Conservation (phyloP, 2,888 invertebrate genomes). For the Cryptus viduatorius region DNA sequence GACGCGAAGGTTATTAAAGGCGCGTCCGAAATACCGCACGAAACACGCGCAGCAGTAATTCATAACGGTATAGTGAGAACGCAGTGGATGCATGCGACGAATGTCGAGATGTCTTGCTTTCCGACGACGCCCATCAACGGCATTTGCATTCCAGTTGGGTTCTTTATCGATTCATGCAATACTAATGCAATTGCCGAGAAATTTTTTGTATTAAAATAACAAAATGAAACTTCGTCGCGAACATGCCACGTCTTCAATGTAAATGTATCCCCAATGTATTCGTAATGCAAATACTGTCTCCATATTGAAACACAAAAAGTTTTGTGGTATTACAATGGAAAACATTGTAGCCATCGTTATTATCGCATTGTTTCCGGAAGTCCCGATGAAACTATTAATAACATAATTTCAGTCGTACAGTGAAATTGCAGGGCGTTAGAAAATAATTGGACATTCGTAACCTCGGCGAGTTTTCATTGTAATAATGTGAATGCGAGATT, state of each 20-base stretch:
- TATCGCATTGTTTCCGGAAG: neutral
- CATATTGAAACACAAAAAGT: neutral
- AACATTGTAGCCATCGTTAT: neutral
- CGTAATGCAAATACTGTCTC: neutral
- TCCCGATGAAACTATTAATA: neutral
- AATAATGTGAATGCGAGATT: neutral
- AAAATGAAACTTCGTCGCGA: neutral
- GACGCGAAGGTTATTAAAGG: conserved; percentile 68
- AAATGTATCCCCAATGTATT: neutral
- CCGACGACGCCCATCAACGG: neutral
- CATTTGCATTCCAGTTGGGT: neutral
- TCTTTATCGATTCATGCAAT: neutral
- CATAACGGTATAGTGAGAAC: conserved; percentile 28
- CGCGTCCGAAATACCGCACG: conserved; percentile 67
- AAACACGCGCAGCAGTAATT: conserved; percentile 60
- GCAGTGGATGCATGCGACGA: neutral
- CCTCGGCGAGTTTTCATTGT: neutral
- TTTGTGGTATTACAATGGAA: too few species aligned
- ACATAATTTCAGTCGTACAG: neutral
- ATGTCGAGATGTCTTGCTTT: neutral
- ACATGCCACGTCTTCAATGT: neutral
- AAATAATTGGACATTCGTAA: neutral
- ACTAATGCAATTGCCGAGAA: neutral
- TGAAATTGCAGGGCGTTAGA: neutral
- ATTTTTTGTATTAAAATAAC: neutral